These are phyloP conservation scores for Styela plicata DNA, from an alignment of 23 tunicate genomes.

Conservation along the genomic window DNA sequence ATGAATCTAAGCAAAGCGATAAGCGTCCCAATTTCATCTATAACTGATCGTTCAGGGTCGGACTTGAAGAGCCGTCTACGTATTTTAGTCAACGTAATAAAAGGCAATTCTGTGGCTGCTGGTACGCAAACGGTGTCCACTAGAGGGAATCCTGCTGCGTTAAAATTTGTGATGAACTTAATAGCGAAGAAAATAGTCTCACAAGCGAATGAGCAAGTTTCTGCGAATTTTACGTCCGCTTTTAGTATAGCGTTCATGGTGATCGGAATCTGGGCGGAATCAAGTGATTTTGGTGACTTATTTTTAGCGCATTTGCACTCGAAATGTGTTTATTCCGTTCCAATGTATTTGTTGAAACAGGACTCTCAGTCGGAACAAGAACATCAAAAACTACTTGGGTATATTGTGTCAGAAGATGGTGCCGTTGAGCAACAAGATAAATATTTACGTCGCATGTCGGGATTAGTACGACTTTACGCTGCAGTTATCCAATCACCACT, in stretches of 20 bases:
- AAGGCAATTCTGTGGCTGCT: slow-evolving; percentile 31
- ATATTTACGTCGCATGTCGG: slow-evolving; percentile 81
- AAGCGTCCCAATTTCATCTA: slow-evolving; percentile 62
- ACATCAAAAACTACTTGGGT: slow-evolving; percentile 52
- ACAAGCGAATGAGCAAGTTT: slow-evolving; percentile 78
- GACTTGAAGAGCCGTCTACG: slow-evolving; percentile 61
- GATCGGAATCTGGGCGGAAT: slow-evolving; percentile 67
- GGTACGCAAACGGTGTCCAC: slow-evolving; percentile 20
- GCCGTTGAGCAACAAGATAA: slow-evolving; percentile 67
- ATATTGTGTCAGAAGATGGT: slow-evolving; percentile 44
- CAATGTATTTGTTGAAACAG: slow-evolving; percentile 41
- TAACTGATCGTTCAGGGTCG: slow-evolving; percentile 72
- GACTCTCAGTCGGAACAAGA: slow-evolving; percentile 37
- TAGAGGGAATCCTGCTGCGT: slow-evolving; percentile 2
- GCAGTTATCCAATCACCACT: slow-evolving; percentile 85
- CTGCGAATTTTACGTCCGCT: slow-evolving; percentile 71
- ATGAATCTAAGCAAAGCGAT: slow-evolving; percentile 49
- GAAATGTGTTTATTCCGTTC: slow-evolving; percentile 64
- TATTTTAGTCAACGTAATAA: slow-evolving; percentile 35
- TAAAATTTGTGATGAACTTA: slow-evolving; percentile 16
- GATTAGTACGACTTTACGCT: slow-evolving; percentile 73
- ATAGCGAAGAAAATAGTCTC: slow-evolving; percentile 16
- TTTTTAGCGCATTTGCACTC: slow-evolving; percentile 56
- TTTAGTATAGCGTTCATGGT: slow-evolving; percentile 65
- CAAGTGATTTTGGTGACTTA: slow-evolving; percentile 38